Conservation (phyloP, 2,888 invertebrate genomes). For the Acronicta leporina region DNA sequence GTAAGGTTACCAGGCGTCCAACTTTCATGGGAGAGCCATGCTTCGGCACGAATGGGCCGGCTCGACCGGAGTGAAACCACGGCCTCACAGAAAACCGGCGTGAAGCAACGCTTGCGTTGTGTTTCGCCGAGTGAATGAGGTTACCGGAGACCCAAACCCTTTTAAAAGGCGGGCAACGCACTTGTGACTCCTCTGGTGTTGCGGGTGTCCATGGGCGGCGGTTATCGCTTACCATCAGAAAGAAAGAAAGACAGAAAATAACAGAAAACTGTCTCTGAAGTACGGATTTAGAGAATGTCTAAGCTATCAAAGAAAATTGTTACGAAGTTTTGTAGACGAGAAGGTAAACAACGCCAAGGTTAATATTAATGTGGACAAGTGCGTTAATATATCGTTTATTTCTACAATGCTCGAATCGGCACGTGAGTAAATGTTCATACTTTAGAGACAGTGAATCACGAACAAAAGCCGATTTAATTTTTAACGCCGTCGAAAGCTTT, state of each 20-base stretch:
- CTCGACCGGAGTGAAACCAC: no score
- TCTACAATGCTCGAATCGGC: slow-evolving; percentile 9
- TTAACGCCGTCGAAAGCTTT: slow-evolving; percentile 12
- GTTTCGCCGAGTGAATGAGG: no score
- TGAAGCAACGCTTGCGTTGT: no score
- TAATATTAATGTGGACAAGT: slow-evolving; percentile 32
- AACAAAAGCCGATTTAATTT: slow-evolving; percentile 10
- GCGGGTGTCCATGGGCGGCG: no score
- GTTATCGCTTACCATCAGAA: no score
- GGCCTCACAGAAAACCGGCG: no score
- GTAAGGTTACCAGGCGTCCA: slow-evolving; percentile 1
- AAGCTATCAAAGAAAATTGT: slow-evolving; percentile 39
- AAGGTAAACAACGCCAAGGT: slow-evolving; percentile 36
- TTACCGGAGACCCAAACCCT: no score
- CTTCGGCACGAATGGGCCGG: no score
- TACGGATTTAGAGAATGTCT: slow-evolving; percentile 15
- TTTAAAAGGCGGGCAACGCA: no score
- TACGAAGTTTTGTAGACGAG: slow-evolving; percentile 27
- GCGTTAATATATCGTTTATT: slow-evolving; percentile 22
- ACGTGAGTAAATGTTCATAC: slow-evolving; percentile 26
- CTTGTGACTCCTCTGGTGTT: no score
- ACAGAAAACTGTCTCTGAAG: slow-evolving; percentile 16
- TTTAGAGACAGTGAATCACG: slow-evolving; percentile 31
- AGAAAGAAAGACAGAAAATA: no score
- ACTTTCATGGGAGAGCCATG: no score